Evolutionary conservation across 2,888 invertebrate genomes (phyloP), one percentile per base, ranked within the genome.

Genomic region (Halictus quadricinctus): DNA sequence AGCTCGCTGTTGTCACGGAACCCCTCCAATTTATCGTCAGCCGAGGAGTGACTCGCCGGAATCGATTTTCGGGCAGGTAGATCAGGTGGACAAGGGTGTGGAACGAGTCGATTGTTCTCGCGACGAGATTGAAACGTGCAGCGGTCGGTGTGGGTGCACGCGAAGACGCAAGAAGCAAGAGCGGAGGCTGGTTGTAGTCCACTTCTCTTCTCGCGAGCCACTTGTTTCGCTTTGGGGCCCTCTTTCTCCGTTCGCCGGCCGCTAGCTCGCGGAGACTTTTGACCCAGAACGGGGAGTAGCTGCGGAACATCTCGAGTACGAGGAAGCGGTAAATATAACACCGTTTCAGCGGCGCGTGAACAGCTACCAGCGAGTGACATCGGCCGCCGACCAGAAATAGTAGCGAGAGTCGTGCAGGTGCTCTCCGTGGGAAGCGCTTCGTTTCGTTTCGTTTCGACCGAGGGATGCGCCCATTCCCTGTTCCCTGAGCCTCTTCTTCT

Each of bases 261-360:
- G 79, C 81, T 85, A 84, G 85, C 78, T 77, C 78, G 79, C 82
- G 79, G 83, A 88, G 89, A 91, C 89, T 89, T 91, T 89, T 91
- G 91, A 91, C 91, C 91, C 91, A 91, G 91, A 91, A 91, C 91
- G 85, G 83, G 85, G 80, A 88, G 86, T 85, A 85, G 83, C 81
- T 79, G 82, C 79, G 89, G 80, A 88, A 81, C 83, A 82, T 83
- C 81, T 86, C 86, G 85, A 89, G 88, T 87, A 91, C 88, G 90
- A 91, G 91, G 90, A 90, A 90, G 91, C 88, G 88, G 89, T 91
- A 91, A 91, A 91, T 90, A 91, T 89, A 91, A 90, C 89, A 84
- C 83, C 86, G 86, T 89, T 89, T 89, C 90, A 89, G 76, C 91
- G 87, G 76, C 87, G 87, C 90, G 86, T 85, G 85, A 87, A 89